Percentiles rank a stretch among this genome's conserved stretches.
Conservation (phyloP, 2,113 vertebrate genomes). For the Choloepus hoffmanni region DNA sequence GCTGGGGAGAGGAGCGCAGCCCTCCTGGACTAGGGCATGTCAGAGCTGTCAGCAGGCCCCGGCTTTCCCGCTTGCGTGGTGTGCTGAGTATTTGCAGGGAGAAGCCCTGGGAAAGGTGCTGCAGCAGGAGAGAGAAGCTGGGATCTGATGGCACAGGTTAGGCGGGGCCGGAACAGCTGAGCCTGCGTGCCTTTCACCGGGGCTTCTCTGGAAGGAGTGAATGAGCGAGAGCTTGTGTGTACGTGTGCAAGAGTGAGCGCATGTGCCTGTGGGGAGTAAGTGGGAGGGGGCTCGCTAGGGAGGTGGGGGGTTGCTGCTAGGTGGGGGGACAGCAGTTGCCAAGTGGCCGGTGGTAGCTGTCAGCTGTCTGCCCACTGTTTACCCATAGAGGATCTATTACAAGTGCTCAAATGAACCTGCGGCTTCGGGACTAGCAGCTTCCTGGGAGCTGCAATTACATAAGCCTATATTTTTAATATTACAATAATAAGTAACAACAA, state of each 20-base stretch:
- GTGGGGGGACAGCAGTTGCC: conserved; percentile 78
- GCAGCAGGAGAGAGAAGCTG: conserved; percentile 75
- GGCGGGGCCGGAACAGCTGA: conserved; percentile 66
- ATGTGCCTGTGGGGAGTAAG: conserved; percentile 53
- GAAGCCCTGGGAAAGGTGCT: conserved; percentile 77
- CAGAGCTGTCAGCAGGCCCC: conserved; percentile 88
- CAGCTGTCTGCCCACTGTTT: conserved; percentile 86
- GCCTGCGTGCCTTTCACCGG: conserved; percentile 82
- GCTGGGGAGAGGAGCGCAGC: conserved; percentile 72
- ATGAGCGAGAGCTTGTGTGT: background rate
- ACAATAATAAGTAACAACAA: conserved; percentile 77
- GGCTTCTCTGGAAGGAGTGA: conserved; percentile 81
- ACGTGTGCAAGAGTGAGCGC: background rate
- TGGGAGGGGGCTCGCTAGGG: conserved; percentile 33
- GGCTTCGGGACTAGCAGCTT: conserved; percentile 86
- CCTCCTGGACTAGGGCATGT: conserved; percentile 86
- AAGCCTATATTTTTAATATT: conserved; percentile 77
- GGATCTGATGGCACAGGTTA: conserved; percentile 80
- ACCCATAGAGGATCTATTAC: conserved; percentile 84
- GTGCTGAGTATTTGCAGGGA: conserved; percentile 89
- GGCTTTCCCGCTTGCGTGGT: conserved; percentile 82
- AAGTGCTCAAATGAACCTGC: conserved; percentile 87
- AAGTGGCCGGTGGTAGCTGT: conserved; percentile 85
- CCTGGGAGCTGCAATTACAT: conserved; percentile 81
- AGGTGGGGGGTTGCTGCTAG: conserved; percentile 63